Percentiles rank a stretch among this genome's conserved stretches.
phyloP scores from a whole-genome alignment of 2,797 vertebrate species.

The Gymnodraco acuticeps region DNA sequence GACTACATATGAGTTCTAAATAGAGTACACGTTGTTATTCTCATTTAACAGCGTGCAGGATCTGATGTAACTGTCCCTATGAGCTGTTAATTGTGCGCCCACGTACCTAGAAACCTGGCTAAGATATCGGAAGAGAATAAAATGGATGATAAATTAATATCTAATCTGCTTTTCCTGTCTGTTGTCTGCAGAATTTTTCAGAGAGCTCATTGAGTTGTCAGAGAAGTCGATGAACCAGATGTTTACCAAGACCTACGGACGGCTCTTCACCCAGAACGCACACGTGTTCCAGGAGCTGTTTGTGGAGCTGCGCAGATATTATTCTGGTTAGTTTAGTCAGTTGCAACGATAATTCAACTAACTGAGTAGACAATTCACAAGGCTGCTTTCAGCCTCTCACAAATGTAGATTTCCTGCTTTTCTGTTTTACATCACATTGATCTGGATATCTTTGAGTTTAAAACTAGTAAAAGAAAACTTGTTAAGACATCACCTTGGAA shows the following conservation, averaged over 20 bases:
- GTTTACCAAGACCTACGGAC: constrained; percentile 92
- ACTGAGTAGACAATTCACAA: no score
- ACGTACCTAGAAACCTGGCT: constrained; percentile 43
- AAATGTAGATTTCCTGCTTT: no score
- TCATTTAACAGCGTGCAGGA: constrained; percentile 55
- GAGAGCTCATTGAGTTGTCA: constrained; percentile 88
- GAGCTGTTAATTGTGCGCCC: constrained; percentile 55
- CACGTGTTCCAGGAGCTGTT: constrained; percentile 91
- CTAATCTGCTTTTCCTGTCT: constrained; percentile 40
- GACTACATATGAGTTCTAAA: constrained; percentile 65
- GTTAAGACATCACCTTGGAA: no score
- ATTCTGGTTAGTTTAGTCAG: constrained; percentile 78
- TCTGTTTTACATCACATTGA: no score
- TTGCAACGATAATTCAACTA: no score
- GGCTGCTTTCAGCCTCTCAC: no score
- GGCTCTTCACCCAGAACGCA: constrained; percentile 89
- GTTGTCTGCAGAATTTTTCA: constrained; percentile 87
- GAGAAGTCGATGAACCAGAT: constrained; percentile 92
- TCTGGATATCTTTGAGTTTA: no score
- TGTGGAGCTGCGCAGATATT: constrained; percentile 89
- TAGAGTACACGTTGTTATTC: constrained; percentile 54
- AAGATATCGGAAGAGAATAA: constrained; percentile 33
- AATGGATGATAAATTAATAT: constrained; percentile 42
- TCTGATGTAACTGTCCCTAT: constrained; percentile 60
- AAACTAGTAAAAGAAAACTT: no score